Evolutionary conservation across 1,140 invertebrate genomes (phyloP).

Genomic region (Drosophila burlai): DNA sequence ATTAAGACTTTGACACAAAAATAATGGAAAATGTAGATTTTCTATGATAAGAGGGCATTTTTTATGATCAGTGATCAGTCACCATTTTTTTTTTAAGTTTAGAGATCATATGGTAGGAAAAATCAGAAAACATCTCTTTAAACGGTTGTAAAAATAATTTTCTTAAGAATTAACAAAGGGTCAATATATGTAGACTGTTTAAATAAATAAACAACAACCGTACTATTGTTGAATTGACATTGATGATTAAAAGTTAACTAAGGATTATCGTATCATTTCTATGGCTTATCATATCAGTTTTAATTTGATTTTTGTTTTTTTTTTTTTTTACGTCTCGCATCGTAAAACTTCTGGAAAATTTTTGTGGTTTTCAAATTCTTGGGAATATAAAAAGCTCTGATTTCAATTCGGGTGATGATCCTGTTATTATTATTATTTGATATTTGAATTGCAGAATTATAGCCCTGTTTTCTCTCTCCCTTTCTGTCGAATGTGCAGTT

Average conservation of each 20-base stretch:
- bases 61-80: not conserved
- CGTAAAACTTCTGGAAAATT: conserved; percentile 45
- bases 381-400: conserved; percentile 2
- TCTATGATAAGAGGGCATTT: not conserved
- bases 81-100: not conserved
- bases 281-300: conserved; percentile 23
- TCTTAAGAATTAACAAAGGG: not conserved
- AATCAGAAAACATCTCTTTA: too few species aligned
- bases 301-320: not conserved
- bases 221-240: not conserved
- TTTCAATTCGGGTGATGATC: conserved; percentile 9
- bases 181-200: not conserved
- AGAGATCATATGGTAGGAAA: not conserved
- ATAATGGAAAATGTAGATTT: not conserved
- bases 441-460: conserved; percentile 14
- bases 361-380: not conserved
- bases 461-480: not conserved
- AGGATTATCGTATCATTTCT: conserved; percentile 6
- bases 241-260: conserved; percentile 1
- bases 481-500: conserved; percentile 12
- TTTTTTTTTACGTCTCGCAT: conserved; percentile 8
- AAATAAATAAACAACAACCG: not conserved
- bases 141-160: not conserved
- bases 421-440: conserved; percentile 3
- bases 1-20: not conserved